These are phyloP conservation scores for Opisthograptis luteolata DNA, from an alignment of 2,888 invertebrate genomes.

Conservation along the genomic window DNA sequence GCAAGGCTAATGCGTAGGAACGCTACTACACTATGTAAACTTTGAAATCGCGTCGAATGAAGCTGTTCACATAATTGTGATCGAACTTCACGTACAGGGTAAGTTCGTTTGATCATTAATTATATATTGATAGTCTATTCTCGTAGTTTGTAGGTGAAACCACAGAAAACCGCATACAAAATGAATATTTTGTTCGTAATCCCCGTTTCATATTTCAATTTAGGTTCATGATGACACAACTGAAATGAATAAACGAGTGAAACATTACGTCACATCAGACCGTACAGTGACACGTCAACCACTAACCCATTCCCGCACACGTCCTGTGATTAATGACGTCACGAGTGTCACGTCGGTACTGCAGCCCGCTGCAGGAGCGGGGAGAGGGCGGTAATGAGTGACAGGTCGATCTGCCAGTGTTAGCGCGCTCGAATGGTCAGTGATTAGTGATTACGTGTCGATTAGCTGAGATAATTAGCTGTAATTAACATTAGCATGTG, in stretches of 20 bases:
- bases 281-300: conserved; percentile 41
- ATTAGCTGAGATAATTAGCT: conserved; percentile 16
- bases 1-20: too few species aligned
- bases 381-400: conserved; percentile 40
- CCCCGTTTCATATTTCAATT: background rate
- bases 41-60: too few species aligned
- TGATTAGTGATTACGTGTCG: conserved; percentile 30
- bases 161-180: too few species aligned
- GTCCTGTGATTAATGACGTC: conserved; percentile 61
- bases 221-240: background rate
- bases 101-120: too few species aligned
- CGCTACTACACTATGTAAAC: too few species aligned
- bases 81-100: too few species aligned
- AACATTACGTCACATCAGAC: conserved; percentile 21
- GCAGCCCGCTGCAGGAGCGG: conserved; percentile 33
- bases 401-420: conserved; percentile 42
- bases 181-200: too few species aligned
- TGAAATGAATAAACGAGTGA: background rate
- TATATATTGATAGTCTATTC: too few species aligned
- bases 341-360: conserved; percentile 50
- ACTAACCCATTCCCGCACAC: conserved; percentile 47
- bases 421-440: conserved; percentile 25
- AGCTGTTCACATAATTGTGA: too few species aligned
- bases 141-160: too few species aligned
- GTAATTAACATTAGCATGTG: background rate